A percentile compares a stretch with the other conserved stretches of the same genome.
These are phyloP conservation scores for Heliconius sara DNA, from an alignment of 2,888 invertebrate genomes.

Conservation along the genomic window DNA sequence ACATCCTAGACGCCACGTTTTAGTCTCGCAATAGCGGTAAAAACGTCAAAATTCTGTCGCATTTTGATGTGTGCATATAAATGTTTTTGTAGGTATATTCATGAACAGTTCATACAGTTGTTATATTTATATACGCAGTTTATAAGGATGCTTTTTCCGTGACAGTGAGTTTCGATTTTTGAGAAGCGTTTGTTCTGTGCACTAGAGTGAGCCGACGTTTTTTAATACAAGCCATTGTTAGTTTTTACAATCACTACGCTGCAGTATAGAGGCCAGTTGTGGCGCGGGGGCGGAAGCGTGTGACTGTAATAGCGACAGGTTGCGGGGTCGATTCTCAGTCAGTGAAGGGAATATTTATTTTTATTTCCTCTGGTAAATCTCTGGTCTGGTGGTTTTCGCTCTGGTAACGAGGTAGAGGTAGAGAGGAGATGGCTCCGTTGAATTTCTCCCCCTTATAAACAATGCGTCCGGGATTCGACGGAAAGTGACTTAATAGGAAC, in stretches of 20 bases:
- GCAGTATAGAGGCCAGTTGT: background rate
- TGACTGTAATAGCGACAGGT: too few species aligned
- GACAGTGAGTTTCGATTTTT: conserved; percentile 33
- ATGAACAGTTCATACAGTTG: background rate
- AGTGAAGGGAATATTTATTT: too few species aligned
- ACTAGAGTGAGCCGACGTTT: conserved; percentile 42
- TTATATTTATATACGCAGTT: background rate
- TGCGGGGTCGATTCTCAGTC: too few species aligned
- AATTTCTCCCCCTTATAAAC: rapidly evolving
- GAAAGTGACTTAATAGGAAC: too few species aligned
- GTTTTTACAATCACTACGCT: conserved; percentile 38
- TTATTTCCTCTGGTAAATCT: too few species aligned
- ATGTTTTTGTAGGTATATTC: conserved; percentile 21
- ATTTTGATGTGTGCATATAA: conserved; percentile 31
- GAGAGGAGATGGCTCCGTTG: too few species aligned
- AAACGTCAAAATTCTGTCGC: conserved; percentile 25
- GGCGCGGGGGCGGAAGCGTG: too few species aligned
- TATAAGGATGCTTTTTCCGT: conserved; percentile 23
- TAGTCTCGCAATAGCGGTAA: conserved; percentile 15
- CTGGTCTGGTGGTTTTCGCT: too few species aligned
- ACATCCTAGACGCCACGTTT: conserved; percentile 3
- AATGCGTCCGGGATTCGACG: too few species aligned
- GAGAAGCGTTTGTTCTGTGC: conserved; percentile 39
- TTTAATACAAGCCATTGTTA: conserved; percentile 42
- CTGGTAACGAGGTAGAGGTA: too few species aligned